Evolutionary conservation across 2,797 vertebrate species (phyloP), one percentile per base, ranked within the genome.

Genomic region (Crenuchus spilurus): DNA sequence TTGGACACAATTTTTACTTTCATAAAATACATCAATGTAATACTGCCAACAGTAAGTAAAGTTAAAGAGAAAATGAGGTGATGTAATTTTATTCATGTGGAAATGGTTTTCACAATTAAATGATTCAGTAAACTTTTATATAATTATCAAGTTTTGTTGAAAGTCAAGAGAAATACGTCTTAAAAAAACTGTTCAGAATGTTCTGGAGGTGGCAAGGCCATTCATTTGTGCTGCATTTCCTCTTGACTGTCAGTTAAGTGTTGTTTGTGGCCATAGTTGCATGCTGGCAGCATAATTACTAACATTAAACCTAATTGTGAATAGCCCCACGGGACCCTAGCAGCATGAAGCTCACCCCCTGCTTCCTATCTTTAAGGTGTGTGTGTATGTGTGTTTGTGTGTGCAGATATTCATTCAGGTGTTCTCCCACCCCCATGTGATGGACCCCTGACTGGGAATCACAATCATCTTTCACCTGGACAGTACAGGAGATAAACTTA

Each of bases 221-320:
- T 77, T 60, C 18, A 63, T 62, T 42, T 70, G 64, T 65, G 46
- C n/a, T 57, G 42, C 61, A 72, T 71, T 74, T 81, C 48, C 35
- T 30, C 35, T 65, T 41, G 54, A 64, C 62, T 74, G 61, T 68
- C 49, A 71, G 24, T 44, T 62, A 57, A 64, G 46, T 52, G 86
- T 89, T 87, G 87, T 90, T 87, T 87, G 87, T 82, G 69, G 66
- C 79, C 83, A 24, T 70, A 64, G 84, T 70, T 81, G 85, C 90
- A 91, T 84, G 84, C 89, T 90, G 89, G 82, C 81, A 83, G 79
- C 64, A 82, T 92, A 92, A 92, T 92, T 92, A 88, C 90, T 86
- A 84, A 88, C 86, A 86, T 91, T 88, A 87, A 73, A 83, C 81
- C 68, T 82, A 82, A 82, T 83, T 81, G 85, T 90, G 82, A 92